These are phyloP conservation scores for Alloscopus bannaensis DNA, from an alignment of 2,888 invertebrate species.

Conservation along the genomic window DNA sequence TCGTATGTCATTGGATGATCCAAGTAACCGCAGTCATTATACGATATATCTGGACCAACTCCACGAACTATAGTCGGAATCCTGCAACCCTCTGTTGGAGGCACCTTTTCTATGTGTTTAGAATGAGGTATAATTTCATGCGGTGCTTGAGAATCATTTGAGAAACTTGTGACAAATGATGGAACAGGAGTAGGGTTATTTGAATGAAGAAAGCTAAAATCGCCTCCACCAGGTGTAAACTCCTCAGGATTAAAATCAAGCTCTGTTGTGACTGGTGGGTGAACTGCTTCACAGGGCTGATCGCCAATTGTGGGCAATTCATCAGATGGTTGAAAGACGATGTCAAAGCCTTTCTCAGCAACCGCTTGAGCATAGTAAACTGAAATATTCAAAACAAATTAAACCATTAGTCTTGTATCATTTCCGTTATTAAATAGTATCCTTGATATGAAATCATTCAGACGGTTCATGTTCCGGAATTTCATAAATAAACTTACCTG, in stretches of 20 bases:
- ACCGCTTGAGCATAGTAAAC: constrained; percentile 71
- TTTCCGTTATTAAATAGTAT: neutral
- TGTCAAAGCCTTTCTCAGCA: constrained; percentile 72
- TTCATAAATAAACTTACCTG: constrained; percentile 60
- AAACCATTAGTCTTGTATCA: neutral
- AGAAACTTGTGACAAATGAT: neutral
- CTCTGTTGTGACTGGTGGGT: constrained; percentile 17
- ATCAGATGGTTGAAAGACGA: constrained; percentile 69
- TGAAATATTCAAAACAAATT: constrained; percentile 43
- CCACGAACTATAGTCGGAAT: constrained; percentile 61
- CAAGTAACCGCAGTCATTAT: constrained; percentile 23
- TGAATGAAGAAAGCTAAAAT: constrained; percentile 12
- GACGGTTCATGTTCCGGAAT: neutral
- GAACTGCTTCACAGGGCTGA: constrained; percentile 52
- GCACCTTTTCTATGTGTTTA: neutral
- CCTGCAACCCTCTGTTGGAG: constrained; percentile 53
- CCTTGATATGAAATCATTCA: neutral
- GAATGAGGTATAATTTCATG: neutral
- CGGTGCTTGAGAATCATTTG: neutral
- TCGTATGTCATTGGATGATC: constrained; percentile 45
- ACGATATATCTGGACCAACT: constrained; percentile 31
- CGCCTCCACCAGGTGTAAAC: neutral
- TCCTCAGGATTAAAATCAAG: constrained; percentile 26
- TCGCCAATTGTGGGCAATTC: constrained; percentile 64
- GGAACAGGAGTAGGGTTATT: constrained; percentile 1